Evolutionary conservation across 2,888 invertebrate genomes (phyloP).

Genomic region (Invenusta paracnida): DNA sequence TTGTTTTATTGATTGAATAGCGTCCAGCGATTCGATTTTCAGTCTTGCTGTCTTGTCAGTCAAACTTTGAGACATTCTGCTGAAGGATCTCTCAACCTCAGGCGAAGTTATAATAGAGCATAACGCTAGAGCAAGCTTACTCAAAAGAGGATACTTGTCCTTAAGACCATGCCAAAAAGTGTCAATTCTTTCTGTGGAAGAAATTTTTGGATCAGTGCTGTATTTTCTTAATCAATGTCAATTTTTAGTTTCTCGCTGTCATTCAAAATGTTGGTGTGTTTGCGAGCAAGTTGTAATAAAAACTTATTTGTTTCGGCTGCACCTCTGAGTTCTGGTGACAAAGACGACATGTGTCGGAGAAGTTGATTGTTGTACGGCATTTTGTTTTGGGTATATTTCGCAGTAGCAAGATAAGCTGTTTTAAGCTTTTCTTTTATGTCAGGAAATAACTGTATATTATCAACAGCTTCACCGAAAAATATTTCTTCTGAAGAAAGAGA

Average conservation of each 20-base stretch:
- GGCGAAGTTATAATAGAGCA: not conserved
- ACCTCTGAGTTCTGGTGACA: not conserved
- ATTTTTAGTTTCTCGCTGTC: not conserved
- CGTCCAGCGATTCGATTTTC: not conserved
- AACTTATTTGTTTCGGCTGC: not conserved
- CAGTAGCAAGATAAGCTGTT: not conserved
- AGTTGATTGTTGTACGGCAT: not conserved
- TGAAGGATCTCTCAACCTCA: constrained; percentile 21
- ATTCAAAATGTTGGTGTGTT: not conserved
- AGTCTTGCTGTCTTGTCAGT: not conserved
- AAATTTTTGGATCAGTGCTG: not conserved
- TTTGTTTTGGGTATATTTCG: not conserved
- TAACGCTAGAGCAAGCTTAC: not conserved
- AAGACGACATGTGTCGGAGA: not conserved
- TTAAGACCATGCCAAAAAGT: not conserved
- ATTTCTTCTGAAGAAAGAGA: not conserved
- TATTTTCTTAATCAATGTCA: not conserved
- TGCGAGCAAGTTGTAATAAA: not conserved
- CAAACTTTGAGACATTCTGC: not conserved
- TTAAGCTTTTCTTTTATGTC: not conserved
- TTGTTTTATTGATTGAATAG: constrained; percentile 13
- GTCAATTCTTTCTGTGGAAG: not conserved
- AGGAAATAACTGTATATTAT: not conserved
- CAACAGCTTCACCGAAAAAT: not conserved
- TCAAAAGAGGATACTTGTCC: not conserved